Evolutionary conservation across 2,888 invertebrate species (phyloP).

Genomic region (Machimus rusticus): DNA sequence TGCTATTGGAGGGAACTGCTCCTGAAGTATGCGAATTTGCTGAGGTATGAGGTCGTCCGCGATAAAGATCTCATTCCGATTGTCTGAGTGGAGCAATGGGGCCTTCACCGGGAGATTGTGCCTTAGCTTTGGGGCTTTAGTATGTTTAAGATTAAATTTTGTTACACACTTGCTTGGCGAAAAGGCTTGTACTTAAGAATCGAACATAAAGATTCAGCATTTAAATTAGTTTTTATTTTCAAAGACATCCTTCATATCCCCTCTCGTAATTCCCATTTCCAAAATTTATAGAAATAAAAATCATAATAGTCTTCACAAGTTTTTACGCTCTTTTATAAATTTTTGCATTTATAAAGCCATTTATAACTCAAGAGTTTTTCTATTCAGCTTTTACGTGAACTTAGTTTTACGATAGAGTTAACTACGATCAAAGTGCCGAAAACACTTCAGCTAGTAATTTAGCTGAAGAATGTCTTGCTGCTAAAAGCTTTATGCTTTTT

Average conservation of each 20-base stretch:
- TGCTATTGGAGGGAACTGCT: slow-evolving; percentile 89
- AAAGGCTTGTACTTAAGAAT: background rate
- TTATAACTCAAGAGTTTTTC: background rate
- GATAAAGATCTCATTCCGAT: slow-evolving; percentile 65
- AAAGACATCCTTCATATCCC: background rate
- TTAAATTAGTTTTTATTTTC: background rate
- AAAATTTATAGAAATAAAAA: background rate
- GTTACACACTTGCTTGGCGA: background rate
- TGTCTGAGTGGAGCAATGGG: background rate
- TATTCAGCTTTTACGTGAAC: background rate
- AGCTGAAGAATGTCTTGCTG: background rate
- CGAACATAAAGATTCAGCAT: background rate
- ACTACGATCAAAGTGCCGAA: background rate
- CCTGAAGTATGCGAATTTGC: slow-evolving; percentile 74
- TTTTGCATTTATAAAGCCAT: too few species aligned
- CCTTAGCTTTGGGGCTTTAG: background rate
- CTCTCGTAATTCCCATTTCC: background rate
- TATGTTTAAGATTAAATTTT: background rate
- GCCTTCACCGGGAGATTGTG: background rate
- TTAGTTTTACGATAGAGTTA: background rate
- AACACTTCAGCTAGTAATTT: background rate
- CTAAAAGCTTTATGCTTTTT: background rate
- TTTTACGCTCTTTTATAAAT: too few species aligned
- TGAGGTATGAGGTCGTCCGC: slow-evolving; percentile 71
- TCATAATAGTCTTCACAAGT: too few species aligned